Evolutionary conservation across 2,888 invertebrate species (phyloP), one percentile per base, ranked within the genome.

Genomic region (Agrilus cyanescens): DNA sequence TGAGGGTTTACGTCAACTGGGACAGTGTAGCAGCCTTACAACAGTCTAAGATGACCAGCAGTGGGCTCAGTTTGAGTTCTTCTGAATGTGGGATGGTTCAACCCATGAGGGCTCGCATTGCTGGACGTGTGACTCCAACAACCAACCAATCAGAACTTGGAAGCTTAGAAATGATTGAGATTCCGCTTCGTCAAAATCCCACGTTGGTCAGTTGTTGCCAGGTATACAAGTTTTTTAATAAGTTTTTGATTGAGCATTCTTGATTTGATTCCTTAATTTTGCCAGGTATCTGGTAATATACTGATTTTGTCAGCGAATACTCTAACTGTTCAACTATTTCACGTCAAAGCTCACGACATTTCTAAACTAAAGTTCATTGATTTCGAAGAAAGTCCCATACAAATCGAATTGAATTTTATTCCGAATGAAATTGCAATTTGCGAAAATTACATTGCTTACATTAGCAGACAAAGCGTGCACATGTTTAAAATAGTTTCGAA

Each of bases 1-100:
- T 77, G n/a, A 70, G 85, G 43, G 74, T 84, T 16, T 86, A 86
- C 58, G 75, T 83, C 3, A 82, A 85, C 58, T 85, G 85, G 79
- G 78, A 80, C 57, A 68, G 72, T 41, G 68, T 72, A 29, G 72
- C 65, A 4, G 60, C 68, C 1, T 51, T 66, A 45, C 67, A 67
- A 50, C 68, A 68, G 44, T 66, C 66, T 1, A 68, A 67, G 55
- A 67, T 67, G 68, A 68, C 63, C 4, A 61, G 53, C 38, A 62
- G 64, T 45, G 54, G 70, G 54, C 52, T 62, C 14, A 62, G 65
- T 52, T 53, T 67, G 45, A 61, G 65, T 8, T 57, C 60, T 4
- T 61, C 65, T 1, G 65, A 67, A 48, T 67, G 65, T 50, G 65
- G 65, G 36, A 70, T 63, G 60, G 70, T 65, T 32, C 73, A 73